A percentile compares a stretch with the other conserved stretches of the same genome.
Conservation (phyloP, 92 coral and sea anemone species). For the Meandrina meandrites region DNA sequence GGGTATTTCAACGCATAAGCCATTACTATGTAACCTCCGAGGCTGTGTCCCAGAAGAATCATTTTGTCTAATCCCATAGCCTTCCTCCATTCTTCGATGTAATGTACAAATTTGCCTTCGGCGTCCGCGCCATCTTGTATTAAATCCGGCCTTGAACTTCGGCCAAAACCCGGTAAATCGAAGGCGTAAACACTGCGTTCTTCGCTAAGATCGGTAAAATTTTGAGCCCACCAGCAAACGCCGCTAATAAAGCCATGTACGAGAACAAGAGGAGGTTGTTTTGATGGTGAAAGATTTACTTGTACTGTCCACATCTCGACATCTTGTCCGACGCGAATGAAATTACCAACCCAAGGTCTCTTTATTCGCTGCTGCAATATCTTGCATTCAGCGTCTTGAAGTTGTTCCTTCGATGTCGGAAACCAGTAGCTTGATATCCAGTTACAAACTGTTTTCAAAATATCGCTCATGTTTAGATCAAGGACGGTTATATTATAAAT, state of each 20-base stretch:
- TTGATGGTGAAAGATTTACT: conserved; percentile 72
- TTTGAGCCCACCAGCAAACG: conserved; percentile 91
- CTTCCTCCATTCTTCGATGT: conserved; percentile 91
- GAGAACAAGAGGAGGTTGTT: conserved; percentile 80
- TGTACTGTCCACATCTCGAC: conserved; percentile 85
- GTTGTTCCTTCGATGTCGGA: conserved; percentile 78
- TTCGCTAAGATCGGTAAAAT: conserved; percentile 70
- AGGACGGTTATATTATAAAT: too few species aligned
- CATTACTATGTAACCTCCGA: conserved; percentile 89
- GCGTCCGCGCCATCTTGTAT: conserved; percentile 59
- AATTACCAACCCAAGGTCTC: conserved; percentile 84
- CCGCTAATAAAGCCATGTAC: conserved; percentile 91
- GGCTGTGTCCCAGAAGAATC: conserved; percentile 90
- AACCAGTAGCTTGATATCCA: conserved; percentile 77
- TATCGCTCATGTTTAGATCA: conserved; percentile 1
- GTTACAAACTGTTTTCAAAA: conserved; percentile 32
- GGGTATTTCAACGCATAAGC: conserved; percentile 88
- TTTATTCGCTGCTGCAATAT: conserved; percentile 71
- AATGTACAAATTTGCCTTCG: conserved; percentile 82
- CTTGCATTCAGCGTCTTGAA: conserved; percentile 75
- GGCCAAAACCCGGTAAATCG: conserved; percentile 98
- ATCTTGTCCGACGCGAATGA: conserved; percentile 72
- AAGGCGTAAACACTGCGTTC: conserved; percentile 89
- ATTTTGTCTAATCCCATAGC: conserved; percentile 79
- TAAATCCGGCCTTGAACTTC: conserved; percentile 86